Base-by-base conservation (phyloP, 2,113 vertebrate species). In the Psilopogon haemacephalus region DNA sequence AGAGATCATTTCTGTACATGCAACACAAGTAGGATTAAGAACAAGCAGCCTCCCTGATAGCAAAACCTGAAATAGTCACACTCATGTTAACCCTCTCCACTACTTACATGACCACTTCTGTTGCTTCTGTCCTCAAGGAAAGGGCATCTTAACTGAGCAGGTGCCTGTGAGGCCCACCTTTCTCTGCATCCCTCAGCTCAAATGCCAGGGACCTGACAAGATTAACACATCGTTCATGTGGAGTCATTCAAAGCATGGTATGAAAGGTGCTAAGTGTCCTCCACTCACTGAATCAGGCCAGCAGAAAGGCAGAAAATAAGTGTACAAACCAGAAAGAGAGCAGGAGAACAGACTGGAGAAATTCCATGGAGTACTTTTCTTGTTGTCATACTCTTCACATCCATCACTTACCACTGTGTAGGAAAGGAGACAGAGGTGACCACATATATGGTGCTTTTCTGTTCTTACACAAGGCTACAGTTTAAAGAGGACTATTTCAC, bases 1-100 rank as follows among this genome's bases (percentile, higher is more conserved):
- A 95, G 64, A 95, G 35, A 65, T 85, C 77, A 94, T 88, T 90
- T 73, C 86, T 87, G 54, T 88, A 80, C 63, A 82, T 87, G 40
- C 48, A 89, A 62, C 74, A 73, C 81, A 85, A 83, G 59, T 46
- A 23, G 59, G 64, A 93, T 82, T 94, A 94, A 93, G 27, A 75
- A 60, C 32, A 88, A 83, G 48, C 52, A 33, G 30, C 84, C 96
- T 95, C 71, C 21, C 85, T 83, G 64, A 81, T 8, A 88, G 65
- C 46, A 85, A 86, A 73, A 68, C 46, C 4, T 75, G 42, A 91
- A 95, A 86, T 26, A 93, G 58, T 56, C 55, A 48, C 42, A 73
- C 42, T 54, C 40, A 50, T 6, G 24, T 90, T 72, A 84, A 28
- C 6, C 27, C 24, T 14, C 32, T 55, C 44, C 40, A 59, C 46